A percentile compares a stretch with the other conserved stretches of the same genome.
Evolutionary conservation across 2,797 vertebrate species (phyloP).

Genomic region (Erpetoichthys calabaricus): DNA sequence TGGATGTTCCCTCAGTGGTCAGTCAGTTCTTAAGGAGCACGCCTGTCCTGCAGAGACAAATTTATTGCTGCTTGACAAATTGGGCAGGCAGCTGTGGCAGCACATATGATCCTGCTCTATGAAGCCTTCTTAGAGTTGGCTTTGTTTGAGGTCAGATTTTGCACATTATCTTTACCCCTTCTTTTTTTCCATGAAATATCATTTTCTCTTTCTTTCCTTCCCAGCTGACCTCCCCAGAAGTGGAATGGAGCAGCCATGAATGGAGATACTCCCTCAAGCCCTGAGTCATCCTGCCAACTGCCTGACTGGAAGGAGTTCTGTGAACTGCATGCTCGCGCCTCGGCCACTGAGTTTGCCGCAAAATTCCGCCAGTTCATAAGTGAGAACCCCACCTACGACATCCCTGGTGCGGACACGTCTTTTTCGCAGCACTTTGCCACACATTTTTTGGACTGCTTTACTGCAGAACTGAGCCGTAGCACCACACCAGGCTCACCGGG

Average conservation of each 20-base stretch:
- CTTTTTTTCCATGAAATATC: no score
- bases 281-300: conserved; percentile 54
- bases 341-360: conserved; percentile 79
- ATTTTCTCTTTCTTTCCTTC: no score
- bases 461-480: conserved; percentile 53
- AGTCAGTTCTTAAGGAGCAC: no score
- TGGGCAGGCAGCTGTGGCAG: no score
- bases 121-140: no score
- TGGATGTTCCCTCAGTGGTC: no score
- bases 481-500: conserved; percentile 45
- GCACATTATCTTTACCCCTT: no score
- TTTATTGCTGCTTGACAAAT: no score
- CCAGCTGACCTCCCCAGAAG: no score
- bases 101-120: no score
- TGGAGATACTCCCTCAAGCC: conserved; percentile 48
- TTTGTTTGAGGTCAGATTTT: no score
- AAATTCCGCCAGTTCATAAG: conserved; percentile 86
- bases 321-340: conserved; percentile 81
- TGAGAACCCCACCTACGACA: conserved; percentile 85
- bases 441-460: conserved; percentile 81
- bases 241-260: conserved; percentile 63
- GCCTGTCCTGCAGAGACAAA: no score
- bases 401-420: conserved; percentile 68
- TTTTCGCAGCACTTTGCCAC: conserved; percentile 84
- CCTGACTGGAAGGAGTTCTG: conserved; percentile 97